phyloP scores from a whole-genome alignment of 2,888 invertebrate species.

The Chymomyza procnemis region DNA sequence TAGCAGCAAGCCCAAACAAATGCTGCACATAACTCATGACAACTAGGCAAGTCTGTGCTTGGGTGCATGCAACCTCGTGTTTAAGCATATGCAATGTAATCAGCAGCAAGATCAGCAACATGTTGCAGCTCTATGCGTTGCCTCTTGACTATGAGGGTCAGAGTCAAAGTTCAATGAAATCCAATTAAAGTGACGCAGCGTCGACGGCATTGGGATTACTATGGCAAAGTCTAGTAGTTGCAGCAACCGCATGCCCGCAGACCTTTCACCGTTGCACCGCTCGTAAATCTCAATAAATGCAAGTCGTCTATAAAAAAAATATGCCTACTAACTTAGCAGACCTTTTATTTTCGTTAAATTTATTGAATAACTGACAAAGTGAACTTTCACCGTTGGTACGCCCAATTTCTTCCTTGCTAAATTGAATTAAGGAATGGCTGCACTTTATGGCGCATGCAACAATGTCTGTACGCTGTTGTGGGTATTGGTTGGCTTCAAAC shows the following conservation, averaged over 20 bases:
- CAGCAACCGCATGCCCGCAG: constrained; percentile 45
- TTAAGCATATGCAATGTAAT: constrained; percentile 34
- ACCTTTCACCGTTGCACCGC: constrained; percentile 46
- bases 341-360: constrained; percentile 23
- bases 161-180: constrained; percentile 75
- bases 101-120: constrained; percentile 29
- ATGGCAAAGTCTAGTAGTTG: neutral
- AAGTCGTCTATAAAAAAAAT: neutral
- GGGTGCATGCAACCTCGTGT: constrained; percentile 5
- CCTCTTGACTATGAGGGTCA: constrained; percentile 53
- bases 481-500: constrained; percentile 12
- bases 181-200: constrained; percentile 64
- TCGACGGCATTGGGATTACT: neutral
- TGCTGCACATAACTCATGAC: neutral
- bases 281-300: constrained; percentile 60
- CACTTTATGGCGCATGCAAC: neutral
- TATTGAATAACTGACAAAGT: constrained; percentile 54
- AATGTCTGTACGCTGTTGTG: neutral
- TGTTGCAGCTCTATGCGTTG: constrained; percentile 36
- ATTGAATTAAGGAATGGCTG: constrained; percentile 25
- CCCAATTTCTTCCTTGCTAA: constrained; percentile 21
- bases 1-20: constrained; percentile 16
- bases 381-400: constrained; percentile 54
- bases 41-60: neutral
- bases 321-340: constrained; percentile 21